Base-by-base conservation (phyloP, 1,140 invertebrate species). In the Atta cephalotes region DNA sequence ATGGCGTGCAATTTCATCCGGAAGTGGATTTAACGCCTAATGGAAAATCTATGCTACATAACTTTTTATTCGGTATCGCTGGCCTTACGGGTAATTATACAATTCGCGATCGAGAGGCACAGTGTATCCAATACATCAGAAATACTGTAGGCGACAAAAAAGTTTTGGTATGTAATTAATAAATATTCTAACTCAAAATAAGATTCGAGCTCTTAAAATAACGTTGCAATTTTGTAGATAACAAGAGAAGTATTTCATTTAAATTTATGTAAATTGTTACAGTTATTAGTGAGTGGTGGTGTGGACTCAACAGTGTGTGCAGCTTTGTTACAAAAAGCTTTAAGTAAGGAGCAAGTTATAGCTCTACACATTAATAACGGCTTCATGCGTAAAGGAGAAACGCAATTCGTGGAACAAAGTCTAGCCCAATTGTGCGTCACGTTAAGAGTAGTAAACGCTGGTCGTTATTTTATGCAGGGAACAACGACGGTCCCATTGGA, bases 231-330 rank as follows among this genome's bases (percentile, higher is more conserved):
- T 16, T 6, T 72, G 60, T 86, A 60, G 78, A 81, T 49, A 60
- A 74, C 25, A 31, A 31, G 28, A 51, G 12, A 65, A 2, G 21
- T 68, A 56, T 62, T 45, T 51, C 35, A 87, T 74, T 72, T 66
- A 49, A 49, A 76, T 7, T 51, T 16, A 9, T 76, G 3, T 56
- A n/a, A 35, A 53, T 53, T 18, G 21, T 94, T 95, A 12, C 94
- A 99, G 97, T 97, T 99, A 94, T 95, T 99, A 87, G 97, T 99
- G 56, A 99, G 98, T 94, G 99, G 99, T 39, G 99, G 99, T 45
- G 99, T 99, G 12, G 99, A 99, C 95, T 99, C 99, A 0, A 99
- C 99, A 66, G 99, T 99, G 12, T 99, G 99, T 96, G 99, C 99
- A 35, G 99, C 99, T 21, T 95, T 99, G 58, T 95, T 99, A 66